Evolutionary conservation across 2,888 invertebrate species (phyloP).

Genomic region (Xanthorhoe designata): DNA sequence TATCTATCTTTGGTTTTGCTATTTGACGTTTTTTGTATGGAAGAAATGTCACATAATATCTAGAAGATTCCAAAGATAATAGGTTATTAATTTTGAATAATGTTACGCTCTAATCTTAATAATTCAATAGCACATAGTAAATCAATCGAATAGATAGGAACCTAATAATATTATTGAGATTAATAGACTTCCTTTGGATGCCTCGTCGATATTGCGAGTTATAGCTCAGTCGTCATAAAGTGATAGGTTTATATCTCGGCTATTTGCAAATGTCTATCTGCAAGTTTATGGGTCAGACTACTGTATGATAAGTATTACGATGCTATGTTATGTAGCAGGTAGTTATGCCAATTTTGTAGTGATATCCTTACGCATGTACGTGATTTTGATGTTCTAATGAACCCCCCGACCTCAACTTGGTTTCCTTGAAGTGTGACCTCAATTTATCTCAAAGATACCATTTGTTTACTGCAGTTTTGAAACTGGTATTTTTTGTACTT

Average conservation of each 20-base stretch:
- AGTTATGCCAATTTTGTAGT: conserved; percentile 21
- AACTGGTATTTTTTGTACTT: no score
- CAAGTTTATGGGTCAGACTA: conserved; percentile 31
- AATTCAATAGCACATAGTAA: background rate
- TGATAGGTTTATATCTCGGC: conserved; percentile 29
- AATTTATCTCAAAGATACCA: background rate
- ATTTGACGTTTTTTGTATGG: no score
- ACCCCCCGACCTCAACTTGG: conserved; percentile 14
- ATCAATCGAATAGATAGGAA: background rate
- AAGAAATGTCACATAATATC: no score
- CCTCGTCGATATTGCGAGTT: conserved; percentile 10
- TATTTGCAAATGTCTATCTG: conserved; percentile 32
- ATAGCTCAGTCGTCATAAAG: conserved; percentile 25
- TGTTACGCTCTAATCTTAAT: background rate
- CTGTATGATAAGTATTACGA: conserved; percentile 28
- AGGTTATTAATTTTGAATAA: background rate
- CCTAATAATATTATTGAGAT: background rate
- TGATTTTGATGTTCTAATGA: conserved; percentile 28
- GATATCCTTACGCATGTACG: conserved; percentile 20
- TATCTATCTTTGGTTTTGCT: no score
- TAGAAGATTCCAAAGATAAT: no score
- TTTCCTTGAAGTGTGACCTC: background rate
- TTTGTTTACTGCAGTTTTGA: background rate
- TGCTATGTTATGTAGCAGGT: conserved; percentile 20
- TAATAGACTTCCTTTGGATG: background rate